Conservation (phyloP, 2,113 vertebrate genomes). For the Xiphophorus couchianus region DNA sequence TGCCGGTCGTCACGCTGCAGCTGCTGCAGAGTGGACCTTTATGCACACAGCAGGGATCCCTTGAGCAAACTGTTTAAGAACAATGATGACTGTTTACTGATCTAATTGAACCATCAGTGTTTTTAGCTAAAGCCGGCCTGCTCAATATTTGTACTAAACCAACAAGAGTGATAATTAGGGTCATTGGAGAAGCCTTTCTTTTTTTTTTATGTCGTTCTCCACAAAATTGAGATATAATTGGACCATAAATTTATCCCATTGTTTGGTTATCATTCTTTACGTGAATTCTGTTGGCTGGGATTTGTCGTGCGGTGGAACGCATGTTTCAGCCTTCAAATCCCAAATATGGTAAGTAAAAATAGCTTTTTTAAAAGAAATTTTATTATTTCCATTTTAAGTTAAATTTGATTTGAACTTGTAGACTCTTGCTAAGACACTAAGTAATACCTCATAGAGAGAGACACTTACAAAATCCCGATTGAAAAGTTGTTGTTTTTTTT, state of each 20-base stretch:
- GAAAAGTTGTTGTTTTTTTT: background rate
- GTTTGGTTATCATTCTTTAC: no score
- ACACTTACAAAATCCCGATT: background rate
- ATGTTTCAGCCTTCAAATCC: no score
- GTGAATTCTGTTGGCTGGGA: no score
- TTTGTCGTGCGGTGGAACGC: no score
- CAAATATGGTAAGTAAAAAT: no score
- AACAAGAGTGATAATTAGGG: background rate
- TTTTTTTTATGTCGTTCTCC: background rate
- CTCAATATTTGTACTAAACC: conserved; percentile 7
- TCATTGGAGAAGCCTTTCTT: background rate
- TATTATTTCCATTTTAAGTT: no score
- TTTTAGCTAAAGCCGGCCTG: background rate
- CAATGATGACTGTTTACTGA: background rate
- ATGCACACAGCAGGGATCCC: conserved; percentile 8
- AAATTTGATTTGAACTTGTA: no score
- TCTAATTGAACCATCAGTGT: background rate
- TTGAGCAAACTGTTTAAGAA: conserved; percentile 1
- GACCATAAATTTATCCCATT: no score
- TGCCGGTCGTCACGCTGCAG: conserved; percentile 3
- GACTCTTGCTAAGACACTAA: no score
- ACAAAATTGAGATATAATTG: background rate
- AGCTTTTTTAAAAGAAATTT: no score
- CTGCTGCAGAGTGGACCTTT: conserved; percentile 21
- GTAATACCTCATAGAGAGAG: no score